These are phyloP conservation scores for Lepidurus couesii DNA, from an alignment of 1,140 invertebrate species.

Conservation along the genomic window DNA sequence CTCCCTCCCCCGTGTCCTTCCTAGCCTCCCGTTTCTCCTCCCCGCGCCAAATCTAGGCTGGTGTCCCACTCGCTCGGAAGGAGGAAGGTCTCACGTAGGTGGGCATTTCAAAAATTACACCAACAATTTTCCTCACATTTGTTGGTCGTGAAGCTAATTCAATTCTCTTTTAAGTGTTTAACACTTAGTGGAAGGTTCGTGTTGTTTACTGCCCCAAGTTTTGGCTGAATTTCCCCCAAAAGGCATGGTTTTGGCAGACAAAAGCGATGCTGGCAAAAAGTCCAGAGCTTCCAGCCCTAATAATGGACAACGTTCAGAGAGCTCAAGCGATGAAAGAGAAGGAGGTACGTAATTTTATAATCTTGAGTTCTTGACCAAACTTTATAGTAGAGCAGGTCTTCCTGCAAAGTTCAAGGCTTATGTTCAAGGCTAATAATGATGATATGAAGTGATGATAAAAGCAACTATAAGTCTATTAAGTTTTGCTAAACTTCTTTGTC, in stretches of 20 bases:
- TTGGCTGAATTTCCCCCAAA: background rate
- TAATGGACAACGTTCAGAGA: slow-evolving; percentile 14
- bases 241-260: slow-evolving; percentile 9
- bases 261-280: slow-evolving; percentile 21
- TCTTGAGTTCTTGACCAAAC: too few species aligned
- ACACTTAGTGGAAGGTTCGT: background rate
- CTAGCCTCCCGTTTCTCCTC: slow-evolving; percentile 8
- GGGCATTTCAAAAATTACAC: background rate
- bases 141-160: background rate
- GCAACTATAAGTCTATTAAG: too few species aligned
- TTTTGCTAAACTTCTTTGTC: too few species aligned
- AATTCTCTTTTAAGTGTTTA: background rate
- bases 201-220: background rate
- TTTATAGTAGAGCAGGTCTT: too few species aligned
- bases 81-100: slow-evolving; percentile 20
- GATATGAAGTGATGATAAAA: too few species aligned
- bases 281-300: background rate
- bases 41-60: slow-evolving; percentile 6
- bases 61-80: background rate
- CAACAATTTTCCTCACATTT: background rate
- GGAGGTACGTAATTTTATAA: slow-evolving; percentile 31
- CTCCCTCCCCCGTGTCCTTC: background rate
- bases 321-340: slow-evolving; percentile 32
- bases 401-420: too few species aligned
- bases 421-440: too few species aligned